These are phyloP conservation scores for Otis tarda DNA, from an alignment of 2,113 vertebrate genomes.

Conservation along the genomic window DNA sequence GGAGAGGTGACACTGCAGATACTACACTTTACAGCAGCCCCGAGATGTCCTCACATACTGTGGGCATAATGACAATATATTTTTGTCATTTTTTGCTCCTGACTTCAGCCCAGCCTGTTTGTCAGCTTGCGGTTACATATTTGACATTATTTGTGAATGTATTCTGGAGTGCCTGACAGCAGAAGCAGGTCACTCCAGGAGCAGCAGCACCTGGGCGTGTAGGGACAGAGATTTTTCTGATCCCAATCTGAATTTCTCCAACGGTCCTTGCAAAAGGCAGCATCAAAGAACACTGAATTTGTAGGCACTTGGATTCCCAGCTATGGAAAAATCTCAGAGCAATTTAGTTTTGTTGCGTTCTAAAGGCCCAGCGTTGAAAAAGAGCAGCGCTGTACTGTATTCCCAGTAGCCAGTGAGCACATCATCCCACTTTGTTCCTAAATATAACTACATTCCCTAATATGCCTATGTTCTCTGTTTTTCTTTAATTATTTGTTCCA, in stretches of 20 bases:
- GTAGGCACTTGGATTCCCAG: background rate
- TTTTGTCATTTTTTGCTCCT: background rate
- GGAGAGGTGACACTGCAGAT: background rate
- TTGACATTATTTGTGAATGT: background rate
- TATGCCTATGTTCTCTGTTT: conserved; percentile 50
- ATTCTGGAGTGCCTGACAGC: background rate
- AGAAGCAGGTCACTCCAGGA: background rate
- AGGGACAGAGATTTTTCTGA: background rate
- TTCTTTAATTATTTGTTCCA: conserved; percentile 64
- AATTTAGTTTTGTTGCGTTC: conserved; percentile 34
- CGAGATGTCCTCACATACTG: background rate
- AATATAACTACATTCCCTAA: conserved; percentile 43
- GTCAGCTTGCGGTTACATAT: background rate
- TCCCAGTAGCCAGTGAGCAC: conserved; percentile 19
- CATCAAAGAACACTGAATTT: background rate
- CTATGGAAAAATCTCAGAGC: conserved; percentile 31
- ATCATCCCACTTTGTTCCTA: conserved; percentile 32
- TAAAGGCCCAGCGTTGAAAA: background rate
- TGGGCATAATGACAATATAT: background rate
- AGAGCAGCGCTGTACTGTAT: background rate
- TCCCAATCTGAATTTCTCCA: background rate
- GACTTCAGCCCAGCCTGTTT: background rate
- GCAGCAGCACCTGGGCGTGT: background rate
- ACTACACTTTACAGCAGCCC: background rate
- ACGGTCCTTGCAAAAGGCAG: background rate